Evolutionary conservation across 1,140 invertebrate genomes (phyloP).

Genomic region (Drosophila kanapiae): DNA sequence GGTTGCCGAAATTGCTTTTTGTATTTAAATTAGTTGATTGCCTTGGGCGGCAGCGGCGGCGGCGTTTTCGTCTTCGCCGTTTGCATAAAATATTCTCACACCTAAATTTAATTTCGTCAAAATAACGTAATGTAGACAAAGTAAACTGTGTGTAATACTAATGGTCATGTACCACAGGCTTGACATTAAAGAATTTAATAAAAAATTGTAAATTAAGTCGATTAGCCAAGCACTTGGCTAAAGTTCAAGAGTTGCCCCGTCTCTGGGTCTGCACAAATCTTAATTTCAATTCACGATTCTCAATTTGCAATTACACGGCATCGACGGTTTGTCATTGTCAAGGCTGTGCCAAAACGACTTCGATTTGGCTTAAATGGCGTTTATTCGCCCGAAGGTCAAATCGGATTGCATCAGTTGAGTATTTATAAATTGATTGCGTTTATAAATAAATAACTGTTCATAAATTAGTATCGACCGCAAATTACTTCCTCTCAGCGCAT

Average conservation of each 20-base stretch:
- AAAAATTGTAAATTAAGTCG: slow-evolving; percentile 52
- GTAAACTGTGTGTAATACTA: slow-evolving; percentile 16
- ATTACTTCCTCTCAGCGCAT: slow-evolving; percentile 21
- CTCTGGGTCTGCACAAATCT: slow-evolving; percentile 34
- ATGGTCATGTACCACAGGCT: neutral
- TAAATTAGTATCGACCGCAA: slow-evolving; percentile 26
- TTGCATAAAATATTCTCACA: slow-evolving; percentile 69
- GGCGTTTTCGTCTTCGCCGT: slow-evolving; percentile 47
- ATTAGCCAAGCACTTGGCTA: slow-evolving; percentile 58
- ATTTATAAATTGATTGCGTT: slow-evolving; percentile 19
- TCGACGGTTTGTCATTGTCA: slow-evolving; percentile 69
- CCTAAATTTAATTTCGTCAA: slow-evolving; percentile 74
- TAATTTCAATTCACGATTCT: slow-evolving; percentile 71
- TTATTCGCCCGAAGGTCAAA: slow-evolving; percentile 33
- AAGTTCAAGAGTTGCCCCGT: slow-evolving; percentile 62
- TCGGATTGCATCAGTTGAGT: slow-evolving; percentile 17
- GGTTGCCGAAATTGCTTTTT: slow-evolving; percentile 59
- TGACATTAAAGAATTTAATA: slow-evolving; percentile 61
- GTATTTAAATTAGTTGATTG: slow-evolving; percentile 80
- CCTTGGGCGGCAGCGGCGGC: slow-evolving; percentile 54
- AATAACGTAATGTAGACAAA: slow-evolving; percentile 47
- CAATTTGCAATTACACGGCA: slow-evolving; percentile 72
- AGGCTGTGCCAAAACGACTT: slow-evolving; percentile 54
- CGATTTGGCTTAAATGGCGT: slow-evolving; percentile 38
- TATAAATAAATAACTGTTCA: slow-evolving; percentile 23